Conservation (phyloP, 2,113 vertebrate genomes). For the Condylura cristata region DNA sequence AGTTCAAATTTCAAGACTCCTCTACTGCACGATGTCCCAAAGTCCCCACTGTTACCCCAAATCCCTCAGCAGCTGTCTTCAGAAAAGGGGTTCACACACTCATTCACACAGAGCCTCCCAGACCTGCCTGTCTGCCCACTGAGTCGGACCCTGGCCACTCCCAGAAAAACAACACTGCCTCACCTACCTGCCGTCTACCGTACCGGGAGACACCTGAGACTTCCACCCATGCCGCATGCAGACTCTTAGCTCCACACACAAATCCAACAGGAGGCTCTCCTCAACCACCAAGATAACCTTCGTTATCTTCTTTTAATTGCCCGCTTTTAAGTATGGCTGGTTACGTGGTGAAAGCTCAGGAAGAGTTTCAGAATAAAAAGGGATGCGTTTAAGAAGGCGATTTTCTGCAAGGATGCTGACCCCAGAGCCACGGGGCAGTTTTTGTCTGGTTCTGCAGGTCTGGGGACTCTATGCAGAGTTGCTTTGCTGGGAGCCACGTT, state of each 20-base stretch:
- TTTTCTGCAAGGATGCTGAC: conserved; percentile 53
- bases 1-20: conserved; percentile 77
- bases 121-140: not conserved
- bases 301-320: not conserved
- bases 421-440: not conserved
- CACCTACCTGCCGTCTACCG: not conserved
- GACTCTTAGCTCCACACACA: not conserved
- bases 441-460: not conserved
- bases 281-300: not conserved
- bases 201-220: not conserved
- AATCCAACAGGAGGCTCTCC: not conserved
- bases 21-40: not conserved
- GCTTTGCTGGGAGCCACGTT: not conserved
- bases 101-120: not conserved
- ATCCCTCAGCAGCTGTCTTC: conserved; percentile 43
- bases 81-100: not conserved
- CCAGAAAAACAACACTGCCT: not conserved
- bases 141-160: not conserved
- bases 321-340: not conserved
- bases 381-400: not conserved
- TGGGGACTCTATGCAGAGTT: not conserved
- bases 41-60: conserved; percentile 53
- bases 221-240: not conserved
- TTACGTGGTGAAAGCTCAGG: not conserved
- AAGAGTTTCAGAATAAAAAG: conserved; percentile 46